A percentile compares a stretch with the other conserved stretches of the same genome.
Conservation (phyloP, 2,797 vertebrate species). For the Squalus acanthias region DNA sequence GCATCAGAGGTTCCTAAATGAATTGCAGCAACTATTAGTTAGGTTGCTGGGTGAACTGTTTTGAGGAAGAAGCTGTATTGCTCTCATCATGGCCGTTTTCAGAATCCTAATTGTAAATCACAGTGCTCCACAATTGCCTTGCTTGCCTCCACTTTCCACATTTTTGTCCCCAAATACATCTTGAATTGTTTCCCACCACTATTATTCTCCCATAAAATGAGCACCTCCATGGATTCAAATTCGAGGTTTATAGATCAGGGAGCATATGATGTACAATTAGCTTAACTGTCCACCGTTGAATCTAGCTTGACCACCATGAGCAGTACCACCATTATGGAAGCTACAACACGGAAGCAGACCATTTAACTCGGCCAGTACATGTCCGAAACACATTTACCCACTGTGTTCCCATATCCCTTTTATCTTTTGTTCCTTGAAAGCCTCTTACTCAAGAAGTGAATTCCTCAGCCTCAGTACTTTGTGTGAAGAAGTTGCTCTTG, state of each 20-base stretch:
- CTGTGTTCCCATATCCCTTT: neutral
- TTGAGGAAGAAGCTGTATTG: neutral
- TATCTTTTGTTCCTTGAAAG: neutral
- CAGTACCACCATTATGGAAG: neutral
- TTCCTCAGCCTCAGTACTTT: neutral
- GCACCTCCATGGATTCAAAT: neutral
- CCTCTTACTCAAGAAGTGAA: neutral
- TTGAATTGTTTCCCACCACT: neutral
- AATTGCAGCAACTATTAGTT: neutral
- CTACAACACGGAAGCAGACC: neutral
- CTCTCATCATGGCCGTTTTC: neutral
- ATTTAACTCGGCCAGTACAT: neutral
- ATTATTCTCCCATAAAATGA: neutral
- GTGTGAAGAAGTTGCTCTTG: neutral
- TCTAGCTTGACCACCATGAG: neutral
- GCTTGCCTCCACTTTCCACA: neutral
- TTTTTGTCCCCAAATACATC: neutral
- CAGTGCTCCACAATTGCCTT: neutral
- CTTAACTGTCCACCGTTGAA: neutral
- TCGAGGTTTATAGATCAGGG: neutral
- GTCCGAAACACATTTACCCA: neutral
- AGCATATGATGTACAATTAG: neutral
- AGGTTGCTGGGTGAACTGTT: conserved; percentile 4
- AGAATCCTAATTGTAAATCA: neutral
- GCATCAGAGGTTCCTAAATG: neutral